phyloP scores from a whole-genome alignment of 2,113 vertebrate species.

The Eulemur rufifrons region DNA sequence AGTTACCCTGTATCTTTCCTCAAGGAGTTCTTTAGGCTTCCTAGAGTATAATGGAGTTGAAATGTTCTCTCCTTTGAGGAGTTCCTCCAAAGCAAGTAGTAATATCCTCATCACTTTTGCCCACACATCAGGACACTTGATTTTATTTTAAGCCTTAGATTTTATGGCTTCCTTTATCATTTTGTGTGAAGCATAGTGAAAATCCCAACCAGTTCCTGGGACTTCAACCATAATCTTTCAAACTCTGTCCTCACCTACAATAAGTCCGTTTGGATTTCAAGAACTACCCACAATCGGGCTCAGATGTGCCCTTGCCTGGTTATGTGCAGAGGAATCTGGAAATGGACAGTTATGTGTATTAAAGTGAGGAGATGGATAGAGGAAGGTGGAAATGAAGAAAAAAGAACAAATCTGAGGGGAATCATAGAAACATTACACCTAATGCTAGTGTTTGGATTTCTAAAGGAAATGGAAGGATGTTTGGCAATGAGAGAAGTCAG shows the following conservation, averaged over 20 bases:
- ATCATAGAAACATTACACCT: background rate
- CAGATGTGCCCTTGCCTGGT: background rate
- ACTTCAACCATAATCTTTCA: background rate
- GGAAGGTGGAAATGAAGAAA: background rate
- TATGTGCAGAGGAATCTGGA: background rate
- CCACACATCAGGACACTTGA: background rate
- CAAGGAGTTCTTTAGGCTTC: background rate
- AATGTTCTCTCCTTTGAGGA: background rate
- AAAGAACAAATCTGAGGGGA: background rate
- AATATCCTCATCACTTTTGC: background rate
- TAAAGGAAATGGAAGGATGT: background rate
- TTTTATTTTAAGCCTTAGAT: background rate
- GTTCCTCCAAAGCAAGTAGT: background rate
- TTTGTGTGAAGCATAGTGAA: background rate
- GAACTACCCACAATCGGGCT: background rate
- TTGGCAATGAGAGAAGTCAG: background rate
- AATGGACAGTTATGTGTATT: background rate
- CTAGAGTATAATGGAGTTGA: background rate
- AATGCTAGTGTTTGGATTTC: background rate
- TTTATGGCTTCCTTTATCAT: background rate
- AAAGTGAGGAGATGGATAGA: background rate
- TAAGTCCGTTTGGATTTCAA: background rate
- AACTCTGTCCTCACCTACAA: background rate
- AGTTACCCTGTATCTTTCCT: background rate
- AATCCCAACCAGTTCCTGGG: background rate